Base-by-base conservation (phyloP, 2,113 vertebrate genomes). In the Calyptommatus sinebrachiatus region DNA sequence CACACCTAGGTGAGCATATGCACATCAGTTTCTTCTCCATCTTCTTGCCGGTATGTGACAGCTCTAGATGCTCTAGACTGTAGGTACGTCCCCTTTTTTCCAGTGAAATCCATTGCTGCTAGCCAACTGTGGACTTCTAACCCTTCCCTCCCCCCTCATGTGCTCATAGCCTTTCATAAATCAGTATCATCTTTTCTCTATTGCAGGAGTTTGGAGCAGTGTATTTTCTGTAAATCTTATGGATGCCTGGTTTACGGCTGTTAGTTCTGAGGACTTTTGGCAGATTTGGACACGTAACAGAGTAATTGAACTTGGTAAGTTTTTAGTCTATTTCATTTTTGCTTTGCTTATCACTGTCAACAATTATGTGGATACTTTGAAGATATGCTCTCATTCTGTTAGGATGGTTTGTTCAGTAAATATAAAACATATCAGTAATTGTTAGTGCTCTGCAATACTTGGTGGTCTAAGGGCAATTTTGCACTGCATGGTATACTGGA, bases 151-250 rank as follows among this genome's bases (percentile, higher is more conserved):
- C 35, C 2, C 5, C 35, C 35, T 41, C 35, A 41, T 41, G 35
- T 41, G 35, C 35, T 41, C n/a, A n/a, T n/a, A n/a, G n/a, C n/a
- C n/a, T n/a, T n/a, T n/a, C n/a, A n/a, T n/a, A n/a, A n/a, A n/a
- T n/a, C 35, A 41, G 35, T 41, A 41, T 41, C 35, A 4, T 41
- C 35, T 10, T 45, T 76, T 16, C 1, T 61, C 1, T 65, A 9
- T n/a, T 22, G 74, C 84, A 94, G 93, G 92, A 18, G 87, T 94
- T 65, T 93, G 93, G 93, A 93, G 93, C 85, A 94, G 92, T 66
- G 90, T 94, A 0, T 94, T 93, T 80, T 94, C 93, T n/a, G 67
- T 94, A 80, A 94, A 92, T 71, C 87, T 94, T 77, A 91, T 94
- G 93, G 93, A 94, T 74, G 92, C 86, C 73, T 94, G 93, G 93